Evolutionary conservation across 2,888 invertebrate genomes (phyloP), one percentile per base, ranked within the genome.

Genomic region (Hemistola chrysoprasaria): DNA sequence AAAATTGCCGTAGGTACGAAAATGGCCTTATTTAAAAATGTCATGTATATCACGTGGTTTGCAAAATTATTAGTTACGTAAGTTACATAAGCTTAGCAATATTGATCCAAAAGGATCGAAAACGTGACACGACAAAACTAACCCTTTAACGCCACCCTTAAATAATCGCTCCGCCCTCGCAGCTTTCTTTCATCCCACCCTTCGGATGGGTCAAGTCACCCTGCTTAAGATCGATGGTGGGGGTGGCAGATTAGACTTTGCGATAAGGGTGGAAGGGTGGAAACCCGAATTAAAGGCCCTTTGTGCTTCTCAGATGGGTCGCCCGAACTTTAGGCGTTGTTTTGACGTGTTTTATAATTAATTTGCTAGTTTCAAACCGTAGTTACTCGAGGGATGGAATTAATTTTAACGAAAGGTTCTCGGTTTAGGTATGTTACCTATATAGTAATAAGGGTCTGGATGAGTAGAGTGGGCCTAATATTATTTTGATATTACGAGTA

Each of bases 261-360:
- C 81, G 85, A 87, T 84, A 85, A 84, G 82, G 84, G 84, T 74
- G 64, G 71, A 71, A 67, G 73, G 74, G 70, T 68, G 65, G 49
- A 59, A 67, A 70, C 75, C 78, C 66, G 68, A 78, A 81, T 78
- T 78, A 81, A 77, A 75, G 77, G 62, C 76, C 78, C 79, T 84
- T 84, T 86, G 80, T 85, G 71, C 71, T 73, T 66, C 82, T 84
- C 81, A 83, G 84, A 82, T 80, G 78, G 80, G 78, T 72, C 62
- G 69, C 66, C 64, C 69, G 66, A 84, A 85, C 78, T 82, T 79
- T 71, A 70, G 65, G 70, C 74, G 75, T 78, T 87, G 86, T 86
- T 85, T 85, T 87, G 87, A 86, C 87, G 78, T 81, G 68, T 81
- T 86, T 79, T 82, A 81, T 88, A 88, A 88, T 88, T 87, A 87